Evolutionary conservation across 2,113 vertebrate genomes (phyloP).

Genomic region (Platichthys flesus): DNA sequence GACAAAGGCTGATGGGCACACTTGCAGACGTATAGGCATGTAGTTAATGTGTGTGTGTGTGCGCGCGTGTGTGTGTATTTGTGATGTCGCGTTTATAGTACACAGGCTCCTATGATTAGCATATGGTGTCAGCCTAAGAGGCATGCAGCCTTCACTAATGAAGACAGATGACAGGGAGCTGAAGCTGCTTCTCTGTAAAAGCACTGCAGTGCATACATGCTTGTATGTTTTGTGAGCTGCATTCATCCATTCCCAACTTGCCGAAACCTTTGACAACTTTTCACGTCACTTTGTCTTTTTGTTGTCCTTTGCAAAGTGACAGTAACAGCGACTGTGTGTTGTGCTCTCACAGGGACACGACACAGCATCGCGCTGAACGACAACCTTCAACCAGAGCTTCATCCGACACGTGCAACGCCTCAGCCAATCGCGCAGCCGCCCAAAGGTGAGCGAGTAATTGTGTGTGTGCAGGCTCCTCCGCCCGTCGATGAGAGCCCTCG

Average conservation of each 20-base stretch:
- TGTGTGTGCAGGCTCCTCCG: constrained; percentile 52
- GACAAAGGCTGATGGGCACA: constrained; percentile 21
- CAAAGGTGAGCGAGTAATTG: constrained; percentile 79
- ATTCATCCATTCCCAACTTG: constrained; percentile 40
- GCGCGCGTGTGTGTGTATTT: constrained; percentile 17
- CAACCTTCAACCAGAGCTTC: constrained; percentile 80
- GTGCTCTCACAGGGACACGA: constrained; percentile 82
- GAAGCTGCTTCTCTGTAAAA: constrained; percentile 70
- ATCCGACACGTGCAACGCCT: constrained; percentile 67
- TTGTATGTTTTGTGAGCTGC: constrained; percentile 27
- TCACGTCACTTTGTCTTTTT: constrained; percentile 2
- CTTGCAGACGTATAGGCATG: constrained; percentile 22
- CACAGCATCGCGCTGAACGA: constrained; percentile 84
- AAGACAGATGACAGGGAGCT: constrained; percentile 81
- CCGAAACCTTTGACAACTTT: background rate
- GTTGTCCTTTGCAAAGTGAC: background rate
- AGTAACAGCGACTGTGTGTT: constrained; percentile 12
- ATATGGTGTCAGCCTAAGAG: constrained; percentile 81
- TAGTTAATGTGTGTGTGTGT: background rate
- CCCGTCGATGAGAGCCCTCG: constrained; percentile 59
- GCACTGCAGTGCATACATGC: constrained; percentile 48
- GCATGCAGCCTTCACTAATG: constrained; percentile 83
- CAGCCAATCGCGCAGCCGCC: constrained; percentile 60
- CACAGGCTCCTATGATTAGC: constrained; percentile 70
- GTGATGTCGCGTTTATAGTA: constrained; percentile 60